These are phyloP conservation scores for Nomada fabriciana DNA, from an alignment of 2,888 invertebrate genomes.

Conservation along the genomic window DNA sequence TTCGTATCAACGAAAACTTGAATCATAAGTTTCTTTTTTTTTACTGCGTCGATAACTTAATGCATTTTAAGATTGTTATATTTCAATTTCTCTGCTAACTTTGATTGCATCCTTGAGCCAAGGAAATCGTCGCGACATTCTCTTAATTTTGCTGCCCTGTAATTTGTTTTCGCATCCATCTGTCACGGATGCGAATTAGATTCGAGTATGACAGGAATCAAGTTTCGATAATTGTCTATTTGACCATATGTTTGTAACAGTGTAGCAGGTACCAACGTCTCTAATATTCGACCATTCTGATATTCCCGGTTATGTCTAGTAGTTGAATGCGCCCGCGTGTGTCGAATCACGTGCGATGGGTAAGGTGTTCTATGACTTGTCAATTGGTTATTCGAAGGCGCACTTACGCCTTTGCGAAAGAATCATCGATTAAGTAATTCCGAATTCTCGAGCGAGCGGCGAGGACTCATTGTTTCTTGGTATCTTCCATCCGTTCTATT, in stretches of 20 bases:
- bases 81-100: conserved; percentile 22
- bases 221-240: no score
- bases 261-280: no score
- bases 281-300: no score
- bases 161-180: neutral
- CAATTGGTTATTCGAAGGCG: conserved; percentile 11
- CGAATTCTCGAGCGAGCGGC: conserved; percentile 26
- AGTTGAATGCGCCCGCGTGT: no score
- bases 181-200: neutral
- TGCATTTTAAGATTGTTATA: conserved; percentile 11
- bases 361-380: neutral
- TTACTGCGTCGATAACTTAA: no score
- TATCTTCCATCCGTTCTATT: conserved; percentile 39
- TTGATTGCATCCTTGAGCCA: conserved; percentile 30
- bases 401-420: conserved; percentile 18
- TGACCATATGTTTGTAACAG: no score
- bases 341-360: neutral
- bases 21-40: no score
- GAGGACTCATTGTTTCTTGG: conserved; percentile 31
- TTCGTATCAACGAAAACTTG: no score
- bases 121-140: conserved; percentile 25
- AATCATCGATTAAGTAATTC: conserved; percentile 31
- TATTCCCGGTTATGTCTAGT: no score
- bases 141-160: conserved; percentile 19
- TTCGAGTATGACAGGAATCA: no score